Percentiles rank a stretch among this genome's conserved stretches.
Evolutionary conservation across 2,888 invertebrate species (phyloP).

Genomic region (Oscheius myriophilus): DNA sequence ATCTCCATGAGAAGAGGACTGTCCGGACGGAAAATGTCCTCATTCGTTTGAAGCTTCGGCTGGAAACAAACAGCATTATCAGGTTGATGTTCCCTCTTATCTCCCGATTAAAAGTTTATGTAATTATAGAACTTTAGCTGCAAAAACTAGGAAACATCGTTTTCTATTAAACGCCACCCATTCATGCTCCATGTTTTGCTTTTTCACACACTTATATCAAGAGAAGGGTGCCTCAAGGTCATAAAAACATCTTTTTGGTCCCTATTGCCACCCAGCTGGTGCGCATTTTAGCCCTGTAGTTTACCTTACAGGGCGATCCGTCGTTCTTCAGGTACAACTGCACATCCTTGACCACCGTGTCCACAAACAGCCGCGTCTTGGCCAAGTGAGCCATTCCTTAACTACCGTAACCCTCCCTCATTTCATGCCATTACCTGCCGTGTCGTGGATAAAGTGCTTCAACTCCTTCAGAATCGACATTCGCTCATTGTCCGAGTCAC

Average conservation of each 20-base stretch:
- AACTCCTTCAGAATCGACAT: slow-evolving; percentile 36
- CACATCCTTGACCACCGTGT: slow-evolving; percentile 49
- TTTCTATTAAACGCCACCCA: too few species aligned
- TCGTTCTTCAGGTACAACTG: slow-evolving; percentile 40
- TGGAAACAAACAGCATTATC: neutral
- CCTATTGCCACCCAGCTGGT: too few species aligned
- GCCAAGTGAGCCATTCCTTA: slow-evolving; percentile 40
- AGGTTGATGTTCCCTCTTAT: too few species aligned
- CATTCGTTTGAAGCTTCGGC: slow-evolving; percentile 18
- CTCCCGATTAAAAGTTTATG: too few species aligned
- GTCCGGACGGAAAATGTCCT: slow-evolving; percentile 31
- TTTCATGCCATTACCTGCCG: slow-evolving; percentile 30
- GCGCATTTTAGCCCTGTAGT: neutral
- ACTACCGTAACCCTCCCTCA: neutral
- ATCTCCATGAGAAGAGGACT: slow-evolving; percentile 34
- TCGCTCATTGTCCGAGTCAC: slow-evolving; percentile 34
- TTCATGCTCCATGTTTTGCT: too few species aligned
- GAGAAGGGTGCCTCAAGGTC: neutral
- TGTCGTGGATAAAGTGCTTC: slow-evolving; percentile 57
- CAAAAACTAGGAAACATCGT: too few species aligned
- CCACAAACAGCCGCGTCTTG: slow-evolving; percentile 41
- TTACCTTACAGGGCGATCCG: slow-evolving; percentile 15
- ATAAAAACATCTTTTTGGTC: too few species aligned
- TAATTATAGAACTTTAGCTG: too few species aligned
- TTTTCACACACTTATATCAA: too few species aligned